These are phyloP conservation scores for Pollenia amentaria DNA, from an alignment of 2,888 invertebrate genomes.

Conservation along the genomic window DNA sequence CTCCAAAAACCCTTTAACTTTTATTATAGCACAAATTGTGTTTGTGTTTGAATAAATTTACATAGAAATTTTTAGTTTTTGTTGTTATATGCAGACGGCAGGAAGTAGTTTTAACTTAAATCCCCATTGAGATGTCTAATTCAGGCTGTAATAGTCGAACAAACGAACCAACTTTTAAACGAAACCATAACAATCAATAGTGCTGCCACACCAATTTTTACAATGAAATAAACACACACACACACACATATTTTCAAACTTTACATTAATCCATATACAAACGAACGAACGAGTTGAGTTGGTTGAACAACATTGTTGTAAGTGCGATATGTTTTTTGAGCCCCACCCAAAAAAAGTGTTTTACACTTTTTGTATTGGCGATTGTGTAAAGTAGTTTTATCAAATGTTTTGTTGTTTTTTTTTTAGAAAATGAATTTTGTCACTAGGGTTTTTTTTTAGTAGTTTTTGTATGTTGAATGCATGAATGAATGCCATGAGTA, in stretches of 20 bases:
- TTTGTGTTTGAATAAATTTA: not conserved
- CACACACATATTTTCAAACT: slow-evolving; percentile 10
- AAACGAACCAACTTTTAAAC: slow-evolving; percentile 47
- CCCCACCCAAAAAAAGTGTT: slow-evolving; percentile 60
- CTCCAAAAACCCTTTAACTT: slow-evolving; percentile 10
- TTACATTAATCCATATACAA: slow-evolving; percentile 51
- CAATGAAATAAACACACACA: not conserved
- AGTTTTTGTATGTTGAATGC: slow-evolving; percentile 12
- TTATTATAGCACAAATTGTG: not conserved
- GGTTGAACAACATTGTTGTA: slow-evolving; percentile 55
- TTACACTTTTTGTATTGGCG: slow-evolving; percentile 53
- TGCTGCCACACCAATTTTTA: slow-evolving; percentile 41
- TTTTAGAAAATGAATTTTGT: slow-evolving; percentile 48
- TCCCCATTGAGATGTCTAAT: slow-evolving; percentile 61
- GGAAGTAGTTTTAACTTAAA: slow-evolving; percentile 59
- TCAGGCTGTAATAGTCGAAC: slow-evolving; percentile 35
- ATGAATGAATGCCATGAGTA: slow-evolving; percentile 31
- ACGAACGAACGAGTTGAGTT: slow-evolving; percentile 33
- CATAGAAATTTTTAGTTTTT: slow-evolving; percentile 25
- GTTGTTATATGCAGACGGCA: slow-evolving; percentile 36
- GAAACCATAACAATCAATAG: slow-evolving; percentile 45
- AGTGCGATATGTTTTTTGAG: slow-evolving; percentile 41
- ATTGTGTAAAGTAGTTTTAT: slow-evolving; percentile 57
- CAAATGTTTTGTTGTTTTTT: slow-evolving; percentile 46
- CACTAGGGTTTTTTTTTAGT: slow-evolving; percentile 27